Conservation (phyloP, 2,113 vertebrate genomes). For the Vicugna pacos region DNA sequence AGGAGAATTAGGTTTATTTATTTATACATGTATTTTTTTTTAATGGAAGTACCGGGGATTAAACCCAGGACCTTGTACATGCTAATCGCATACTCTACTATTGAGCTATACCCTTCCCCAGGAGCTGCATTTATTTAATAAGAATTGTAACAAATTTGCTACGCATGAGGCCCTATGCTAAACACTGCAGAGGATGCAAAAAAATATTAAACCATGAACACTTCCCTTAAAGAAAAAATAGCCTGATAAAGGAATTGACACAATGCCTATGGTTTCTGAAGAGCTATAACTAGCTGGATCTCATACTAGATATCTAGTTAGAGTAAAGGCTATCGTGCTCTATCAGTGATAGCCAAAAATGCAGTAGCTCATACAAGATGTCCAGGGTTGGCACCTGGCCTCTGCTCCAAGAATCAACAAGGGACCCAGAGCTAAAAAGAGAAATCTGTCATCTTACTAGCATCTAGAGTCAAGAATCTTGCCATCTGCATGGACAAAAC, state of each 20-base stretch:
- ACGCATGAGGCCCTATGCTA: not conserved
- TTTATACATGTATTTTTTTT: no score
- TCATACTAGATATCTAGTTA: not conserved
- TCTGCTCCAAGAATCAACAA: not conserved
- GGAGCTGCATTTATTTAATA: not conserved
- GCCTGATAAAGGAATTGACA: not conserved
- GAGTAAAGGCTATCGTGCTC: not conserved
- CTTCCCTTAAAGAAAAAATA: conserved; percentile 4
- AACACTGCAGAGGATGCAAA: not conserved
- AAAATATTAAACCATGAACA: not conserved
- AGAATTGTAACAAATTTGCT: not conserved
- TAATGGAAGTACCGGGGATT: no score
- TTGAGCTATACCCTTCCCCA: not conserved
- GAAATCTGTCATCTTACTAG: not conserved
- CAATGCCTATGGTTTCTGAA: not conserved
- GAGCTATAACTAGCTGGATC: not conserved
- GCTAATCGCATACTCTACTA: no score
- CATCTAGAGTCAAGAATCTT: not conserved
- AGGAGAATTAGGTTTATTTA: no score
- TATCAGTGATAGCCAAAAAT: not conserved
- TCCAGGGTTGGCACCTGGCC: not conserved
- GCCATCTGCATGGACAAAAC: not conserved
- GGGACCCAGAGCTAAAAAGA: not conserved
- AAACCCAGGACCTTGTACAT: no score
- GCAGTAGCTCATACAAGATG: not conserved